Evolutionary conservation across 2,888 invertebrate species (phyloP), one percentile per base, ranked within the genome.

Genomic region (Sicus ferrugineus): DNA sequence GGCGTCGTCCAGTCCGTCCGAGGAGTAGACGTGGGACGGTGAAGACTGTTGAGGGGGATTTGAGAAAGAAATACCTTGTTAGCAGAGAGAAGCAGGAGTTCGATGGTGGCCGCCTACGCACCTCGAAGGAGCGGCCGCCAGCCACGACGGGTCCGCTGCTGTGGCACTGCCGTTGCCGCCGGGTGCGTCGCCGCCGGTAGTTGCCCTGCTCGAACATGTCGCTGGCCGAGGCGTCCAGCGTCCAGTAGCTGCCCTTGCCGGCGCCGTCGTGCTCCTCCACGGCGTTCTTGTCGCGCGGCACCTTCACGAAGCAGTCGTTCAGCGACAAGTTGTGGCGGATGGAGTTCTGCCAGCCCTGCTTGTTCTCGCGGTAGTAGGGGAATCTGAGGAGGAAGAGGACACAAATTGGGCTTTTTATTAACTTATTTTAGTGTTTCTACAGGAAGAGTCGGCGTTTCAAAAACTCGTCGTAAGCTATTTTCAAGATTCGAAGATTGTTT

Each of bases 121-220:
- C 83, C 76, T 78, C 76, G 54, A 72, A 74, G 0, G 72, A 34
- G 5, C 81, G 81, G 3, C 77, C 76, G 34, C 23, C 38, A 26
- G 7, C 30, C 7, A 73, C 54, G 3, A 68, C 50, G 5, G 66
- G 61, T 1, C 67, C 75, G 31, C 72, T 72, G 70, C 79, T 84
- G 48, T 75, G 72, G 64, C 81, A 79, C 59, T 85, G 84, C 31
- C 89, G 83, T 74, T 89, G 89, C 16, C 88, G 84, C 66, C 91
- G 86, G 58, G 91, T 89, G 75, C 91, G 88, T 69, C 94, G 85
- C 61, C 94, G 86, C 67, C 94, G 86, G 83, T 93, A 94, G 81
- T 93, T 93, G n/a, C 94, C 94, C 78, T 93, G 92, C 80, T 94
- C 94, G 82, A 94, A 94, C 94, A 94, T 94, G 81, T 93, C 93